Conservation (phyloP, 2,113 vertebrate genomes). For the Vombatus ursinus region DNA sequence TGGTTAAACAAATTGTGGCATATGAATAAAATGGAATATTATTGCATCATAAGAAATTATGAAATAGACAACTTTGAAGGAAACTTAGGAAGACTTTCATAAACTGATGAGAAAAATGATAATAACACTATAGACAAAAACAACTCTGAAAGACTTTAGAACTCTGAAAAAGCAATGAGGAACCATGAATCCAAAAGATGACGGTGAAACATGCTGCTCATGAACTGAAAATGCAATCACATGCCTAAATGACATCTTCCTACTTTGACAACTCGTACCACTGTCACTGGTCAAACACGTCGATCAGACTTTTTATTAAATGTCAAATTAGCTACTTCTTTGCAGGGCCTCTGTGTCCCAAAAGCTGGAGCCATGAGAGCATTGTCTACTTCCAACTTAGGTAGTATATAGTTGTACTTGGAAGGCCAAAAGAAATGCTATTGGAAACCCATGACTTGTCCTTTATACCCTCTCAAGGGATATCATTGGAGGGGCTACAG, state of each 20-base stretch:
- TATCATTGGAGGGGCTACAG: background rate
- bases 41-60: background rate
- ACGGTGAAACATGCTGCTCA: background rate
- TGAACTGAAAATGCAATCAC: background rate
- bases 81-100: background rate
- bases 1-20: background rate
- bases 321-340: slow-evolving; percentile 5
- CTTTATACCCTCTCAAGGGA: background rate
- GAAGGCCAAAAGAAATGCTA: background rate
- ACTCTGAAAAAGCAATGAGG: background rate
- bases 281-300: background rate
- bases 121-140: background rate
- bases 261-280: background rate
- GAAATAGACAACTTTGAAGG: background rate
- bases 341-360: background rate
- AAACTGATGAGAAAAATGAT: background rate
- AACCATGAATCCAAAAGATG: background rate
- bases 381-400: background rate
- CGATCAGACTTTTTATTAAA: background rate
- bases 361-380: background rate
- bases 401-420: background rate
- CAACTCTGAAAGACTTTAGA: background rate
- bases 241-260: background rate
- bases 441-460: background rate
- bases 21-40: background rate